These are phyloP conservation scores for Pomacea canaliculata DNA, from an alignment of 2,888 invertebrate species.

Conservation along the genomic window DNA sequence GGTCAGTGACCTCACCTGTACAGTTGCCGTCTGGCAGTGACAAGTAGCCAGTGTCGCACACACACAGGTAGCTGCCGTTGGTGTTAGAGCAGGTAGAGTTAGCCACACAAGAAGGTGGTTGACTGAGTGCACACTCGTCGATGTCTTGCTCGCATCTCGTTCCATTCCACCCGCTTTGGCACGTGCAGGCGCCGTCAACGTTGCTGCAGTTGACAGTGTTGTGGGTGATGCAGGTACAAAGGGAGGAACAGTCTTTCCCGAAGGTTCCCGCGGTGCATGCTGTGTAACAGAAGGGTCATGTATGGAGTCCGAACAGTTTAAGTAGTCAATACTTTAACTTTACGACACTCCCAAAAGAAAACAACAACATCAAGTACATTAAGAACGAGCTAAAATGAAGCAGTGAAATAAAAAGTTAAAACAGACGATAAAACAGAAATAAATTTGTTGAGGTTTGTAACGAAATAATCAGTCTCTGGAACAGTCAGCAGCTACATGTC, in stretches of 20 bases:
- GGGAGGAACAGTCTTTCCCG: slow-evolving; percentile 23
- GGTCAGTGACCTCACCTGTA: not conserved
- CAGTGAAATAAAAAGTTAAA: too few relatives aligned
- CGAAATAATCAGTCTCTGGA: too few relatives aligned
- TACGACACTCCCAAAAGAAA: too few relatives aligned
- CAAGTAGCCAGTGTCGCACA: not conserved
- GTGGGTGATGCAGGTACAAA: slow-evolving; percentile 22
- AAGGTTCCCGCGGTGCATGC: not conserved
- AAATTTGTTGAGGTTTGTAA: too few relatives aligned
- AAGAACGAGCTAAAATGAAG: too few relatives aligned
- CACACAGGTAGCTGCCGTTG: slow-evolving; percentile 12
- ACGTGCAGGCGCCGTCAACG: slow-evolving; percentile 31
- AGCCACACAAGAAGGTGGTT: not conserved
- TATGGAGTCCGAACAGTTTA: too few relatives aligned
- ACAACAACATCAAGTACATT: too few relatives aligned
- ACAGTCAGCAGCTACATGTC: too few relatives aligned
- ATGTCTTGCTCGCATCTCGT: slow-evolving; percentile 18
- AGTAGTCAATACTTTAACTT: not conserved
- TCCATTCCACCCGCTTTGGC: slow-evolving; percentile 33
- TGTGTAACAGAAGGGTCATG: too few relatives aligned
- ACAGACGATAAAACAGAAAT: too few relatives aligned
- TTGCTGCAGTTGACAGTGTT: slow-evolving; percentile 32
- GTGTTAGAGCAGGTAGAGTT: slow-evolving; percentile 6
- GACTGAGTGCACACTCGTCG: slow-evolving; percentile 18
- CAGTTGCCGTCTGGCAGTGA: too few relatives aligned